A percentile compares a stretch with the other conserved stretches of the same genome.
Evolutionary conservation across 2,113 vertebrate species (phyloP).

Genomic region (Bos taurus): DNA sequence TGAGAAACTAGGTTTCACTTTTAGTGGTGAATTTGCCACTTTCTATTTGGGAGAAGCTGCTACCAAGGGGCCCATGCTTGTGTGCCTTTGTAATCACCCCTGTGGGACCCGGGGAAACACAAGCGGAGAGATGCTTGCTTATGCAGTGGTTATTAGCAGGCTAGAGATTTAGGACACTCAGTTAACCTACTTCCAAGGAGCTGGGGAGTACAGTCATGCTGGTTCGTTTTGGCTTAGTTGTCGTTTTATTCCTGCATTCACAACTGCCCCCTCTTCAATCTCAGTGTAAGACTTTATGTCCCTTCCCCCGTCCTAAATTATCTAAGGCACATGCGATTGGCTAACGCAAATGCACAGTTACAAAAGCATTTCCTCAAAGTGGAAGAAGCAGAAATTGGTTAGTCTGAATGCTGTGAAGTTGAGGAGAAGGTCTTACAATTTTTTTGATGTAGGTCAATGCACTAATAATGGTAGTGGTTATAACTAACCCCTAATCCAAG

Average conservation of each 20-base stretch:
- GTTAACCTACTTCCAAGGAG: slow-evolving; percentile 36
- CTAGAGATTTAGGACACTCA: slow-evolving; percentile 52
- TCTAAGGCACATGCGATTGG: not conserved
- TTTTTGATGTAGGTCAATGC: not conserved
- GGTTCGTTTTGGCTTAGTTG: slow-evolving; percentile 5
- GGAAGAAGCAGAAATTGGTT: not conserved
- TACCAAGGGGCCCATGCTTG: not conserved
- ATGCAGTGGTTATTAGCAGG: not conserved
- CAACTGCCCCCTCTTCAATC: not conserved
- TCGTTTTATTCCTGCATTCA: slow-evolving; percentile 18
- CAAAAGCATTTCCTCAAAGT: not conserved
- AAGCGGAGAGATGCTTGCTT: not conserved
- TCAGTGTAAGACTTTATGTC: not conserved
- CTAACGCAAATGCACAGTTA: not conserved
- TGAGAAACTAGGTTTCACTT: slow-evolving; percentile 6
- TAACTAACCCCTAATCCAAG: not conserved
- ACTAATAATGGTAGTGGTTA: not conserved
- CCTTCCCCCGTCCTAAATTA: not conserved
- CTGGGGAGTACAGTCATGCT: not conserved
- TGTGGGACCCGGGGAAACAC: not conserved
- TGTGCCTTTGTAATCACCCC: not conserved
- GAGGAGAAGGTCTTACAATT: not conserved
- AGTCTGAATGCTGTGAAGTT: not conserved
- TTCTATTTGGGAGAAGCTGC: slow-evolving; percentile 14
- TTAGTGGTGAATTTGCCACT: not conserved